Conservation (phyloP, 2,888 invertebrate genomes). For the Cerastis rubricosa region DNA sequence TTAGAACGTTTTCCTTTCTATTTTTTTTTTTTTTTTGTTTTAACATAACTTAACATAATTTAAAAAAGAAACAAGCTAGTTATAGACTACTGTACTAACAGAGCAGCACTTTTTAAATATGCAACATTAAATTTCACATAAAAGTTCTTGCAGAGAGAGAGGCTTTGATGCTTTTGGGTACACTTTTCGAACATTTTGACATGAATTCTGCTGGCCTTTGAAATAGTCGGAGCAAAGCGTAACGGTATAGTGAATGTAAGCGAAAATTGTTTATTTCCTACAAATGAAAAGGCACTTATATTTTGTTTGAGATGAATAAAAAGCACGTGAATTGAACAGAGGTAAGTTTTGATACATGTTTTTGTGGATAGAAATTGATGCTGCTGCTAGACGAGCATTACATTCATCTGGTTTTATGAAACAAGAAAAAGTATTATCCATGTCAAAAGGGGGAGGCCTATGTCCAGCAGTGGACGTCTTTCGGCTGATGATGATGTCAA, state of each 20-base stretch:
- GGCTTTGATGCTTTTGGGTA: slow-evolving; percentile 74
- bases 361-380: not conserved
- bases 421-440: not conserved
- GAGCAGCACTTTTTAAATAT: slow-evolving; percentile 75
- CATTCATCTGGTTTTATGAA: not conserved
- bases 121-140: slow-evolving; percentile 81
- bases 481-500: too few species aligned
- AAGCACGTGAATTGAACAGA: slow-evolving; percentile 38
- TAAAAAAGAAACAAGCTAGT: slow-evolving; percentile 20
- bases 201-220: slow-evolving; percentile 77
- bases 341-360: slow-evolving; percentile 24
- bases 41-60: too few species aligned
- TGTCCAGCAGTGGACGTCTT: too few species aligned
- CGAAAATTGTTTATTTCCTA: slow-evolving; percentile 68
- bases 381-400: not conserved
- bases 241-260: slow-evolving; percentile 63
- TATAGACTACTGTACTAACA: slow-evolving; percentile 61
- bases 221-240: slow-evolving; percentile 66
- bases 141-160: slow-evolving; percentile 73
- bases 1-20: slow-evolving; percentile 22
- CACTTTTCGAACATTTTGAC: slow-evolving; percentile 80
- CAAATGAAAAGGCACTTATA: slow-evolving; percentile 65
- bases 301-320: slow-evolving; percentile 56
- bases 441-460: too few species aligned
- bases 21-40: too few species aligned